Evolutionary conservation across 1,140 invertebrate genomes (phyloP).

Genomic region (Pseudomyrmex sp.): DNA sequence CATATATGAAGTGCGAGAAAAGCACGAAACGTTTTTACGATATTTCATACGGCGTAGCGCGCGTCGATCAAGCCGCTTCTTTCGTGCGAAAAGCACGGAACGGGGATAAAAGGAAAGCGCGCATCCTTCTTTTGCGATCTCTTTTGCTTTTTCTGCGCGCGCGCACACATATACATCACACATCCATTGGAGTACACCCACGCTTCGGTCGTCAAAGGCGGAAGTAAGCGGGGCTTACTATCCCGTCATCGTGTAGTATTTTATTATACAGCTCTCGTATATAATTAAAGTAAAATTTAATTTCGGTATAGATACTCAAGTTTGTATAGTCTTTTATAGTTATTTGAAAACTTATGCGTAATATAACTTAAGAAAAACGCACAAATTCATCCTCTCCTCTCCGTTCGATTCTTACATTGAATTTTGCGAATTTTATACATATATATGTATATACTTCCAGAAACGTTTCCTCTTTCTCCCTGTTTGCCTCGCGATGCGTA

Average conservation of each 20-base stretch:
- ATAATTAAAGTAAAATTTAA: constrained; percentile 5
- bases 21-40: constrained; percentile 16
- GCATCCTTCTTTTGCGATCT: not conserved
- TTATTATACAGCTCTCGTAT: not conserved
- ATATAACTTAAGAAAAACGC: no score
- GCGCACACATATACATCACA: no score
- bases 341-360: no score
- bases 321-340: no score
- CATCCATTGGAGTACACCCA: not conserved
- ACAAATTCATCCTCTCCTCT: no score
- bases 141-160: not conserved
- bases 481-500: not conserved
- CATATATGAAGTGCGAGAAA: not conserved
- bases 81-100: not conserved
- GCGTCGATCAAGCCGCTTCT: not conserved
- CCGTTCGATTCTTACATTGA: no score
- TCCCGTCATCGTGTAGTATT: not conserved
- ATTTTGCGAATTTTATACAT: no score
- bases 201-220: not conserved
- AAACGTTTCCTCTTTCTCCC: not conserved
- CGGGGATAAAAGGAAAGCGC: not conserved
- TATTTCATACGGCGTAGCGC: not conserved
- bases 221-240: not conserved
- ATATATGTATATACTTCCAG: not conserved
- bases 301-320: no score